A percentile compares a stretch with the other conserved stretches of the same genome.
These are phyloP conservation scores for Leptatherina wallacei DNA, from an alignment of 2,797 vertebrate genomes.

Conservation along the genomic window DNA sequence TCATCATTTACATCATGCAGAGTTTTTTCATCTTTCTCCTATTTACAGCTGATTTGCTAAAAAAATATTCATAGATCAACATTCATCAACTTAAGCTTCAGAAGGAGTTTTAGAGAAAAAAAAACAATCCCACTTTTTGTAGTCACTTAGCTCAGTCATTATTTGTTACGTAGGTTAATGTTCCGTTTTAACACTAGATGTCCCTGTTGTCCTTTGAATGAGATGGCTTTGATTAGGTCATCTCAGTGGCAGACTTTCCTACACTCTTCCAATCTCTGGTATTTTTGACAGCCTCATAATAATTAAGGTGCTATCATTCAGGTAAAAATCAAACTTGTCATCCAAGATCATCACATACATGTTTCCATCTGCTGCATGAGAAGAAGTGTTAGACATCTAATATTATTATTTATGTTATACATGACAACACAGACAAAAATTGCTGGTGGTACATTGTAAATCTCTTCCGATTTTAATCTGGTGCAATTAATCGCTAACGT, in stretches of 20 bases:
- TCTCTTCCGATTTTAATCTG: neutral
- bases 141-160: neutral
- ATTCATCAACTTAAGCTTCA: neutral
- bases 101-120: neutral
- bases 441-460: neutral
- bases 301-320: neutral
- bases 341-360: neutral
- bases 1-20: neutral
- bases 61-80: too few species aligned
- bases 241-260: neutral
- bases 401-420: too few species aligned
- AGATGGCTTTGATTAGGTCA: neutral
- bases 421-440: too few species aligned
- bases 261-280: neutral
- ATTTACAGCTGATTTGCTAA: neutral
- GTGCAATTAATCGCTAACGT: neutral
- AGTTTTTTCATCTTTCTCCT: neutral
- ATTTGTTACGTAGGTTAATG: neutral
- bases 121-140: neutral
- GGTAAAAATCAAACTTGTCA: neutral
- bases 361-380: neutral
- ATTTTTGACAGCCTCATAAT: neutral
- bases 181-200: slow-evolving; percentile 11
- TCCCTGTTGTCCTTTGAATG: slow-evolving; percentile 9
- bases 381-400: neutral